Evolutionary conservation across 2,113 vertebrate genomes (phyloP).

Genomic region (Scatophagus argus): DNA sequence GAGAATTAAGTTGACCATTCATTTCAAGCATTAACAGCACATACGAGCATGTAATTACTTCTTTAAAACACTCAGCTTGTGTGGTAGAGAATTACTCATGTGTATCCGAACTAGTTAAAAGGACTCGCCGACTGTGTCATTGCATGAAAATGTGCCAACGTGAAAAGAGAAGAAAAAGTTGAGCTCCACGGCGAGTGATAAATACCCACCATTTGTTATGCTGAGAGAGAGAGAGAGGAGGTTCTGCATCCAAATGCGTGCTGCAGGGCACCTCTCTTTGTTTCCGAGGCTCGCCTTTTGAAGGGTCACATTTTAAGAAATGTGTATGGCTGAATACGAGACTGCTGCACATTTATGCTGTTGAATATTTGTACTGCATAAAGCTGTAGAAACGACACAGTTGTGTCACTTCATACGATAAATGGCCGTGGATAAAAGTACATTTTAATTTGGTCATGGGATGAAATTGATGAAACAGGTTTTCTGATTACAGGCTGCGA

Average conservation of each 20-base stretch:
- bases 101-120: conserved; percentile 40
- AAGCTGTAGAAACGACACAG: neutral
- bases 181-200: conserved; percentile 78
- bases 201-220: conserved; percentile 78
- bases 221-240: conserved; percentile 57
- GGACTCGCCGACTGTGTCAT: conserved; percentile 14
- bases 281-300: conserved; percentile 58
- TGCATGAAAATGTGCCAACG: conserved; percentile 52
- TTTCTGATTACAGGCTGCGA: neutral
- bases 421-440: neutral
- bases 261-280: conserved; percentile 71
- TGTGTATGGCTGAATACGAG: neutral
- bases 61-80: neutral
- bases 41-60: conserved; percentile 5
- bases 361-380: conserved; percentile 8
- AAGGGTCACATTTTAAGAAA: conserved; percentile 52
- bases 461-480: neutral
- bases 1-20: neutral
- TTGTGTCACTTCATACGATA: neutral
- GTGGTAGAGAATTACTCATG: neutral
- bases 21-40: neutral
- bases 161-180: conserved; percentile 63
- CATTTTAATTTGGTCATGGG: neutral
- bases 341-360: conserved; percentile 15
- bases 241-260: conserved; percentile 74